Base-by-base conservation (phyloP, 2,113 vertebrate genomes). In the Centropus bengalensis region DNA sequence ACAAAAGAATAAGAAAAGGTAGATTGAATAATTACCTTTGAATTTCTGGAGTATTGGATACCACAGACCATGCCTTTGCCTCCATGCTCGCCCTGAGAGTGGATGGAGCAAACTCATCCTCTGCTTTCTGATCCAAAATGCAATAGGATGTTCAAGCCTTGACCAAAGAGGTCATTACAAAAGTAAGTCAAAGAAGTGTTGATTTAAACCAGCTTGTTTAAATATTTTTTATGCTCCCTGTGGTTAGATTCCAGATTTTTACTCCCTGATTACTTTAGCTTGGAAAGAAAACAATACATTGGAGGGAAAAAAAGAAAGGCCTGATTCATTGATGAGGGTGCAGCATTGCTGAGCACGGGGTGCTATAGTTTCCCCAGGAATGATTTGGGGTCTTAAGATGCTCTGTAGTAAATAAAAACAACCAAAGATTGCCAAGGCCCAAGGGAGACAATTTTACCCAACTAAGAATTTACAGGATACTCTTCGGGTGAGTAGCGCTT, bases 1-100 rank as follows among this genome's bases (percentile, higher is more conserved):
- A 74, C 7, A 30, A 60, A 28, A 12, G 3, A 11, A 32, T 1
- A 2, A 12, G n/a, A 55, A 62, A 44, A 67, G 3, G 12, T 49
- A 7, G 27, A 82, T 45, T 60, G 26, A 77, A 75, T 60, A 28
- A 77, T 73, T 88, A 70, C 14, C 27, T 64, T 82, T 73, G 11
- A 49, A n/a, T 63, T 13, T 47, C 30, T 73, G 55, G 51, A 67
- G 64, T 26, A 88, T 1, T 2, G 3, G 49, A 74, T 66, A 30
- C 52, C 4, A 1, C 33, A 60, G 56, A 40, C 51, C 17, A 6
- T 42, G n/a, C 58, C 49, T 60, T 51, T 82, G 55, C 32, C 27
- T 55, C 36, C 0, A 0, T 1, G 3, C 44, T 83, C 0, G 0
- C 20, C 38, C 54, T 0, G 0, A 59, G 36, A 63, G 49, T 0